A percentile compares a stretch with the other conserved stretches of the same genome.
Evolutionary conservation across 2,888 invertebrate genomes (phyloP).

Genomic region (Halocaridina rubra): DNA sequence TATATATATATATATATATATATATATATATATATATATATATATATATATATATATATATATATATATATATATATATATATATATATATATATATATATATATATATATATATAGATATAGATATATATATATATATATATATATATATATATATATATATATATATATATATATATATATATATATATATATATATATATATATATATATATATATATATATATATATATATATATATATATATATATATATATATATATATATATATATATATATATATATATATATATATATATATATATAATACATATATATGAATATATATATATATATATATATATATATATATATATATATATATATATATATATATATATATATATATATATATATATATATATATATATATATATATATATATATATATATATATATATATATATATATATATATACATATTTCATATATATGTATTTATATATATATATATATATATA

Average conservation of each 20-base stretch:
- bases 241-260: not conserved
- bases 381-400: constrained; percentile 5
- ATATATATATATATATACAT: not conserved
- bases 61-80: not conserved
- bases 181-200: constrained; percentile 4
- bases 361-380: not conserved
- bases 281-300: constrained; percentile 8
- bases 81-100: constrained; percentile 1
- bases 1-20: not conserved
- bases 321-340: not conserved
- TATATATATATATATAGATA: not conserved
- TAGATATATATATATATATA: not conserved
- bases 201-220: constrained; percentile 4
- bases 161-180: not conserved
- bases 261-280: not conserved
- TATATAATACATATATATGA: not conserved
- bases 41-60: constrained; percentile 1
- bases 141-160: not conserved
- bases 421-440: not conserved
- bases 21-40: not conserved
- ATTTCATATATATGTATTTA: not conserved
- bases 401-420: constrained; percentile 5
- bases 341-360: not conserved
- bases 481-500: not conserved
- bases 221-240: not conserved